A percentile compares a stretch with the other conserved stretches of the same genome.
These are phyloP conservation scores for Amorpha juglandis DNA, from an alignment of 2,888 invertebrate genomes.

Conservation along the genomic window DNA sequence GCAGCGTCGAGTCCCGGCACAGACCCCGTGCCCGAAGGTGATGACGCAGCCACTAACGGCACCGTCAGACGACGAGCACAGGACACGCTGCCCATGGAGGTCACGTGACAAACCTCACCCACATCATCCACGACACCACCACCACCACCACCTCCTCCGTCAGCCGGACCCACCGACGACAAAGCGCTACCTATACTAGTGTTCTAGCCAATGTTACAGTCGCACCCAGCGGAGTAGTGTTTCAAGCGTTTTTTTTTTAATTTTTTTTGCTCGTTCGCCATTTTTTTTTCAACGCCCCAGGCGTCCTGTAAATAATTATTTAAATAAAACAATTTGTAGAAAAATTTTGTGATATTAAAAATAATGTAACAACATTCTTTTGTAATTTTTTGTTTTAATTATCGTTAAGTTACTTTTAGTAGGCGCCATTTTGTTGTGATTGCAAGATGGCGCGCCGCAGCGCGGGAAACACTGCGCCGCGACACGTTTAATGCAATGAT, in stretches of 20 bases:
- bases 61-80: conserved; percentile 53
- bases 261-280: conserved; percentile 23
- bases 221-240: conserved; percentile 31
- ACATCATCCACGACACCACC: conserved; percentile 31
- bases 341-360: conserved; percentile 46
- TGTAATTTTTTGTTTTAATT: conserved; percentile 39
- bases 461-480: conserved; percentile 39
- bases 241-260: conserved; percentile 32
- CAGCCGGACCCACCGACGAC: conserved; percentile 30
- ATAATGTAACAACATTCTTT: conserved; percentile 38
- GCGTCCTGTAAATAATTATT: conserved; percentile 37
- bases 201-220: conserved; percentile 41
- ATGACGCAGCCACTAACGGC: conserved; percentile 50
- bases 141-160: conserved; percentile 24
- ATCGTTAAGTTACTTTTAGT: conserved; percentile 27
- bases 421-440: conserved; percentile 36
- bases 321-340: conserved; percentile 38
- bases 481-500: conserved; percentile 20
- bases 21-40: conserved; percentile 34
- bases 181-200: conserved; percentile 43
- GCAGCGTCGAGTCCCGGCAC: conserved; percentile 30
- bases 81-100: conserved; percentile 76
- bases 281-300: conserved; percentile 30
- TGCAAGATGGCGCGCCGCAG: conserved; percentile 26
- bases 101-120: conserved; percentile 70